Percentiles rank a stretch among this genome's conserved stretches.
Conservation (phyloP, 2,113 vertebrate genomes). For the Seriola quinqueradiata region DNA sequence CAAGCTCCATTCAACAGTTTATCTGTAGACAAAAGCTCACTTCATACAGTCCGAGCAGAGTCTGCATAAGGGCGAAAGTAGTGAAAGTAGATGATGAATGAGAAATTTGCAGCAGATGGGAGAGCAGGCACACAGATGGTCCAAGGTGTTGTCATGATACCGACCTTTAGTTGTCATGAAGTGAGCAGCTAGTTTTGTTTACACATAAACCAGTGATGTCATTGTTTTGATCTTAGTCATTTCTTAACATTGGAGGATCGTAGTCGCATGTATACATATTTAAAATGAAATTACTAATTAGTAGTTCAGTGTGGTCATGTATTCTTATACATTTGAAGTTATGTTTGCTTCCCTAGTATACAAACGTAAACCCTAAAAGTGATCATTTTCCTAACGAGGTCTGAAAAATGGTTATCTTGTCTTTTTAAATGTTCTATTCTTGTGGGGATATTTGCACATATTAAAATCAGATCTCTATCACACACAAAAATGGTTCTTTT, state of each 20-base stretch:
- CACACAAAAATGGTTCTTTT: background rate
- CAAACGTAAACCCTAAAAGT: background rate
- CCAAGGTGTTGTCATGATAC: conserved; percentile 61
- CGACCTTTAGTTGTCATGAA: conserved; percentile 48
- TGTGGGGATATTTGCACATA: conserved; percentile 10
- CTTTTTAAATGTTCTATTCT: background rate
- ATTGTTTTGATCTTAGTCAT: conserved; percentile 38
- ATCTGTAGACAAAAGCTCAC: conserved; percentile 54
- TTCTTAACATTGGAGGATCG: conserved; percentile 1
- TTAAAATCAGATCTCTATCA: conserved; percentile 2
- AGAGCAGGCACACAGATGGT: conserved; percentile 65
- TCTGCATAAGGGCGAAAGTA: conserved; percentile 26
- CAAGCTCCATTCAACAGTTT: conserved; percentile 43
- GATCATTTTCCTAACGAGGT: background rate
- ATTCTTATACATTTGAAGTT: background rate
- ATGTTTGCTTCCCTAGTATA: background rate
- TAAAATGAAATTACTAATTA: background rate
- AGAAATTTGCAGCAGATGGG: conserved; percentile 57
- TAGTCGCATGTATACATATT: background rate
- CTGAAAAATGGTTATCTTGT: background rate
- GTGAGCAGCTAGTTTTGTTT: conserved; percentile 49
- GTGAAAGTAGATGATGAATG: conserved; percentile 40
- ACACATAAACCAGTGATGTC: conserved; percentile 54
- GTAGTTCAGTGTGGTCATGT: background rate
- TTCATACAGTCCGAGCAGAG: conserved; percentile 38